Evolutionary conservation across 2,113 vertebrate genomes (phyloP).

Genomic region (Cyphomyrus plagiostoma): DNA sequence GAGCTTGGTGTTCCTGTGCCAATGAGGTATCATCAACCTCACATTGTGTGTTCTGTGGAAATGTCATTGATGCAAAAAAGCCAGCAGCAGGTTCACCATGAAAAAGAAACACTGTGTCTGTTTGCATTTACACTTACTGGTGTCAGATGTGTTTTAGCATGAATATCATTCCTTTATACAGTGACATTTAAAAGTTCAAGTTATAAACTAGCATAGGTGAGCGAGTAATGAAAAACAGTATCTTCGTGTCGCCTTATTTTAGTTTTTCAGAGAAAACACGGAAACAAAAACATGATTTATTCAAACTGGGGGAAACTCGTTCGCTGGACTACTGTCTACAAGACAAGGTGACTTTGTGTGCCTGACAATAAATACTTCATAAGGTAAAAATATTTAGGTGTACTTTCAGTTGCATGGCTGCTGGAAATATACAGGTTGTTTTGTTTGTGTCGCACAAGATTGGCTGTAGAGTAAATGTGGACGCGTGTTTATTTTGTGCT

Average conservation of each 20-base stretch:
- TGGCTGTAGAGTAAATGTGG: background rate
- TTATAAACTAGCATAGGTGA: background rate
- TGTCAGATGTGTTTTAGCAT: background rate
- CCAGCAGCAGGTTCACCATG: background rate
- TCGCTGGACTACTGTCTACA: background rate
- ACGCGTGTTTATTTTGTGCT: conserved; percentile 8
- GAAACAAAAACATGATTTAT: background rate
- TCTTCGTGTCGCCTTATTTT: background rate
- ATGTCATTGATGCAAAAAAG: background rate
- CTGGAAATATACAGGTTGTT: background rate
- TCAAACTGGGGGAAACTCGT: background rate
- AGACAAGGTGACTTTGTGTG: conserved; percentile 14
- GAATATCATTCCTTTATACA: background rate
- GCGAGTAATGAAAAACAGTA: background rate
- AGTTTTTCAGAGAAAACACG: background rate
- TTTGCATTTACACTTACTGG: background rate
- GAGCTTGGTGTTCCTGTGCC: background rate
- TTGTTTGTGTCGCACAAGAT: background rate
- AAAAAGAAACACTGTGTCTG: background rate
- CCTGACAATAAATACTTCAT: background rate
- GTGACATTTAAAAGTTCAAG: background rate
- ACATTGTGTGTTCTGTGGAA: background rate
- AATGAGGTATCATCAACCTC: no score
- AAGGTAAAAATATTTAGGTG: conserved; percentile 12
- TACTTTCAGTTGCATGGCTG: background rate